Conservation (phyloP, 2,888 invertebrate genomes). For the Ctena decussata region DNA sequence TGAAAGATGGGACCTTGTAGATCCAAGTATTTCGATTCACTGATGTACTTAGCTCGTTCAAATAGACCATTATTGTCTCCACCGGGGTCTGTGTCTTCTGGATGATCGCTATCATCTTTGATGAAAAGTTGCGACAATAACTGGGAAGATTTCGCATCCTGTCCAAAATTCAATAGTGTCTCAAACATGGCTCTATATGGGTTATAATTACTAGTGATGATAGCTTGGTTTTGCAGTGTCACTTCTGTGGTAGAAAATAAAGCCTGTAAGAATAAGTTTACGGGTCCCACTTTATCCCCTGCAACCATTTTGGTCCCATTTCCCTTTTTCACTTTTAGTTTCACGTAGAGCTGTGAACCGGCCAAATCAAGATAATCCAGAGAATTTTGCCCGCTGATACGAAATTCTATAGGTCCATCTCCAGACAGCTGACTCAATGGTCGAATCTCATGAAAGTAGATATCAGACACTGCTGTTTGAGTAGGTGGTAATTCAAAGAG, state of each 20-base stretch:
- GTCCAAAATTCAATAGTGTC: conserved; percentile 15
- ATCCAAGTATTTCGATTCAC: neutral
- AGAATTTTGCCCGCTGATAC: neutral
- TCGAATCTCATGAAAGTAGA: conserved; percentile 7
- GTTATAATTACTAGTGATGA: neutral
- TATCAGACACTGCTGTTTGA: neutral
- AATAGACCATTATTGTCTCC: neutral
- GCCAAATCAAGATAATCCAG: neutral
- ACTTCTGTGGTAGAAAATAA: neutral
- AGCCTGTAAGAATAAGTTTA: neutral
- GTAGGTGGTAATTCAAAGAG: neutral
- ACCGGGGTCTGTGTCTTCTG: conserved; percentile 9
- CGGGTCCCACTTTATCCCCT: neutral
- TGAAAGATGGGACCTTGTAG: neutral
- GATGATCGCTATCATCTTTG: neutral
- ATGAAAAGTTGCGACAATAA: conserved; percentile 17
- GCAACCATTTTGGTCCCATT: neutral
- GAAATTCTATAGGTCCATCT: conserved; percentile 1
- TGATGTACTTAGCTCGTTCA: neutral
- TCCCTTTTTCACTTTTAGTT: neutral
- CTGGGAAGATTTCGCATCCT: conserved; percentile 27
- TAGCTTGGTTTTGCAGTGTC: neutral
- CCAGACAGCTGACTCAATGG: neutral
- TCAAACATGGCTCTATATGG: neutral
- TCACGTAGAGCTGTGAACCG: neutral